Evolutionary conservation across 2,888 invertebrate genomes (phyloP), one percentile per base, ranked within the genome.

Genomic region (Gisinianus flammeolus): DNA sequence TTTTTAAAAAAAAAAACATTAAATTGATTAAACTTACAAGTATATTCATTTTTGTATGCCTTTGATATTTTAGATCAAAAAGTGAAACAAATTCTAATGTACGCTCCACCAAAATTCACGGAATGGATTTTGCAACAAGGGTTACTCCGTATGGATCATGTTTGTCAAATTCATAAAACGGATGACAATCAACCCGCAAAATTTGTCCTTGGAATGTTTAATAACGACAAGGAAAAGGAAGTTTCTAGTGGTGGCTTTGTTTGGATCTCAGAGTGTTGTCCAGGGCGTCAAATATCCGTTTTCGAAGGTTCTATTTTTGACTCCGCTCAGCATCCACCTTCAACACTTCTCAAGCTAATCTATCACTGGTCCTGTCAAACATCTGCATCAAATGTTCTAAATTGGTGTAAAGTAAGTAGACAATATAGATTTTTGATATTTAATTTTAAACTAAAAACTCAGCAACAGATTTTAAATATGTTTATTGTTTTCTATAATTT

Each of bases 361-460:
- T 96, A 96, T 87, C 95, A 95, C 86, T 96, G 96, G 96, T 91
- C 94, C 0, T 95, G 95, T 83, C 95, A 96, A 86, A 95, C 96
- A 0, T 94, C 93, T 82, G 93, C 95, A 0, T 93, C 93, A 84
- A 96, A 95, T 85, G 94, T 95, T 0, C 91, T 94, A 0, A 93
- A 94, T 81, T 96, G 95, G 96, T 95, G 95, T 0, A 91, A 91
- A 87, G 94, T 83, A 80, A 67, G 58, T 16, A 35, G 12, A 64
- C 12, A 22, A 44, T 16, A 10, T 44, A 44, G 6, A 10, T 44
- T 16, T 44, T 62, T 62, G 10, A 8, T 8, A 62, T 8, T 62
- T 62, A 6, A 6, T 62, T 24, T 22, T 52, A 52, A n/a, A 16
- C 24, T 22, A 70, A 5, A 10, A 12, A 67, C 24, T 52, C 19